Evolutionary conservation across 2,113 vertebrate genomes (phyloP).

Genomic region (Notothenia coriiceps): DNA sequence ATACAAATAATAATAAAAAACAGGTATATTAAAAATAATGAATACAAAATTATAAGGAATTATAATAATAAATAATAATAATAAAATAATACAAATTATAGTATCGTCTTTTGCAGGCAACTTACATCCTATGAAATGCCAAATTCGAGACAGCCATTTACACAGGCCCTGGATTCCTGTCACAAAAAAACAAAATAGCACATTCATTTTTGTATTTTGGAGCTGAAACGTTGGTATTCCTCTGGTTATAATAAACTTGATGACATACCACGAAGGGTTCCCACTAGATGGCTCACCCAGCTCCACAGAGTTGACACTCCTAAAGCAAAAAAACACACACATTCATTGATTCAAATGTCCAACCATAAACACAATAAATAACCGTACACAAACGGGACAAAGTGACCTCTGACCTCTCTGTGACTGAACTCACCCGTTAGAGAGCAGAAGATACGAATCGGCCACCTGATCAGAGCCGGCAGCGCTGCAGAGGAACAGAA

Average conservation of each 20-base stretch:
- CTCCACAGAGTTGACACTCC: conserved; percentile 77
- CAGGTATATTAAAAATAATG: too few relatives aligned
- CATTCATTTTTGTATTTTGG: too few relatives aligned
- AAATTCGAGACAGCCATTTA: conserved; percentile 64
- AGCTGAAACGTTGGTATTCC: too few relatives aligned
- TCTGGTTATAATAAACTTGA: neutral
- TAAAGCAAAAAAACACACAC: conserved; percentile 25
- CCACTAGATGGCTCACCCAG: conserved; percentile 74
- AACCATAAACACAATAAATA: neutral
- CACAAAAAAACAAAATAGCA: neutral
- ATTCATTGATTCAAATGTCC: neutral
- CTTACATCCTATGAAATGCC: conserved; percentile 69
- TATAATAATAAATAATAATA: too few relatives aligned
- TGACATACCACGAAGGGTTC: conserved; percentile 73
- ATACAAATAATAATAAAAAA: too few relatives aligned
- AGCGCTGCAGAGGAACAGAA: conserved; percentile 62
- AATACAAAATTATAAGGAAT: too few relatives aligned
- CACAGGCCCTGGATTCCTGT: conserved; percentile 73
- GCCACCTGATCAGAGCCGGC: conserved; percentile 77
- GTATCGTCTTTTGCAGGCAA: neutral
- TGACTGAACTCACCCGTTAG: conserved; percentile 72
- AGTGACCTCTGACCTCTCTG: neutral
- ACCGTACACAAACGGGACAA: neutral
- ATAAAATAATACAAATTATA: too few relatives aligned
- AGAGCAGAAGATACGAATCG: conserved; percentile 75